Percentiles rank a stretch among this genome's conserved stretches.
These are phyloP conservation scores for Chascanopsetta lugubris DNA, from an alignment of 2,113 vertebrate genomes.

Conservation along the genomic window DNA sequence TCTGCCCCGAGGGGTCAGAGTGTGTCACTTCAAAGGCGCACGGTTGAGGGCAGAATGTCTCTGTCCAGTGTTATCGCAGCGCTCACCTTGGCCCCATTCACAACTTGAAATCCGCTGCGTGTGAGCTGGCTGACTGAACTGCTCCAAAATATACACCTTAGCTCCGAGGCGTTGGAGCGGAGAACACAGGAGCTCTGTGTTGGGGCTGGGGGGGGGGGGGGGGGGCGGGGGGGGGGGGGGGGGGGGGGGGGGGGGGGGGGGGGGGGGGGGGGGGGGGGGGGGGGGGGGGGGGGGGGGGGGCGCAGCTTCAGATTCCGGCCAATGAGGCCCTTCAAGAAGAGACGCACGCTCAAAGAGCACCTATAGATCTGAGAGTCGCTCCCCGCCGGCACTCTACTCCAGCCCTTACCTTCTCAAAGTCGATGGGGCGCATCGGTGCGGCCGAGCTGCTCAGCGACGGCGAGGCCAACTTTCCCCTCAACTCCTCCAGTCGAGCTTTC, in stretches of 20 bases:
- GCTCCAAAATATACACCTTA: constrained; percentile 15
- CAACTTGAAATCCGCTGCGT: constrained; percentile 14
- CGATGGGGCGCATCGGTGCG: constrained; percentile 80
- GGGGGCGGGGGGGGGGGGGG: too few relatives aligned
- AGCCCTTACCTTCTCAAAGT: constrained; percentile 89
- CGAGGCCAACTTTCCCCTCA: constrained; percentile 70
- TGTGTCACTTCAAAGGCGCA: constrained; percentile 11
- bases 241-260: too few relatives aligned
- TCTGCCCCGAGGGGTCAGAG: constrained; percentile 1
- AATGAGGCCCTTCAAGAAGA: constrained; percentile 33
- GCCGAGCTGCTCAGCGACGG: constrained; percentile 25
- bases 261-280: too few relatives aligned
- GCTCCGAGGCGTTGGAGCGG: constrained; percentile 3
- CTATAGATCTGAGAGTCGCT: constrained; percentile 46
- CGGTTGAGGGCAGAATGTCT: not conserved
- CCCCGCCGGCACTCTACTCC: constrained; percentile 44
- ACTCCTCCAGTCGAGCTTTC: constrained; percentile 46
- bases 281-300: too few relatives aligned
- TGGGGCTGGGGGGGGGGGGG: too few relatives aligned
- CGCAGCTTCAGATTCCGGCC: constrained; percentile 58
- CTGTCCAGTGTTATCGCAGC: not conserved
- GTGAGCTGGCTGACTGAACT: constrained; percentile 8
- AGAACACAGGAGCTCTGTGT: constrained; percentile 33
- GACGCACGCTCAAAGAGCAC: constrained; percentile 34
- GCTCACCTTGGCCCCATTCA: not conserved